Evolutionary conservation across 2,113 vertebrate species (phyloP).

Genomic region (Epinephelus fuscoguttatus): DNA sequence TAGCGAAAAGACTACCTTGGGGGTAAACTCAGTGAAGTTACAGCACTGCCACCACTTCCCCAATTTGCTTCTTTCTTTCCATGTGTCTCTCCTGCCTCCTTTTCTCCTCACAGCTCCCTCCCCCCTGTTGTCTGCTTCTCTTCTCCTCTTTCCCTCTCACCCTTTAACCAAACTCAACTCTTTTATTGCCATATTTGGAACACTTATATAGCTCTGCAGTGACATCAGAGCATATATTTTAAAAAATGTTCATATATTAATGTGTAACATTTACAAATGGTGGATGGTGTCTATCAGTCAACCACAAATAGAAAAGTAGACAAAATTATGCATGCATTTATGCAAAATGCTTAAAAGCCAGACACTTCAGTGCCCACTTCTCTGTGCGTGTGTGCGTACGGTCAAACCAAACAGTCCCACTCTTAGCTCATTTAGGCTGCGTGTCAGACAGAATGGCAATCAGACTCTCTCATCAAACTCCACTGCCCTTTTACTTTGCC

Average conservation of each 20-base stretch:
- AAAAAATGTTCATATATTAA: background rate
- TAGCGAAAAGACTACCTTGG: conserved; percentile 65
- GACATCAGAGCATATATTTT: background rate
- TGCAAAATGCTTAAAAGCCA: conserved; percentile 24
- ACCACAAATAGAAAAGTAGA: background rate
- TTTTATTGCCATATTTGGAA: background rate
- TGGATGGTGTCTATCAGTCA: background rate
- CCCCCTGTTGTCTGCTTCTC: background rate
- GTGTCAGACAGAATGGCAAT: conserved; percentile 65
- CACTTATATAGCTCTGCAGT: background rate
- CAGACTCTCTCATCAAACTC: conserved; percentile 61
- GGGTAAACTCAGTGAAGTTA: conserved; percentile 61
- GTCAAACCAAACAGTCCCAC: conserved; percentile 31
- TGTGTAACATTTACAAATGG: background rate
- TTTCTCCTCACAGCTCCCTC: conserved; percentile 15
- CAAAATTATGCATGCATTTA: conserved; percentile 13
- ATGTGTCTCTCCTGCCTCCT: conserved; percentile 20
- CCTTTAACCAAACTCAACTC: background rate
- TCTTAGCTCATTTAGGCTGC: conserved; percentile 50
- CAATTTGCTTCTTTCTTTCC: conserved; percentile 42
- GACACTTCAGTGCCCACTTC: conserved; percentile 5
- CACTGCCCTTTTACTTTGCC: conserved; percentile 56
- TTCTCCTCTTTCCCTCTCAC: background rate
- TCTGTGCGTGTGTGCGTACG: conserved; percentile 5
- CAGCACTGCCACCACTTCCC: conserved; percentile 52